phyloP scores from a whole-genome alignment of 2,888 invertebrate genomes.

The Drosophila melanosoma region DNA sequence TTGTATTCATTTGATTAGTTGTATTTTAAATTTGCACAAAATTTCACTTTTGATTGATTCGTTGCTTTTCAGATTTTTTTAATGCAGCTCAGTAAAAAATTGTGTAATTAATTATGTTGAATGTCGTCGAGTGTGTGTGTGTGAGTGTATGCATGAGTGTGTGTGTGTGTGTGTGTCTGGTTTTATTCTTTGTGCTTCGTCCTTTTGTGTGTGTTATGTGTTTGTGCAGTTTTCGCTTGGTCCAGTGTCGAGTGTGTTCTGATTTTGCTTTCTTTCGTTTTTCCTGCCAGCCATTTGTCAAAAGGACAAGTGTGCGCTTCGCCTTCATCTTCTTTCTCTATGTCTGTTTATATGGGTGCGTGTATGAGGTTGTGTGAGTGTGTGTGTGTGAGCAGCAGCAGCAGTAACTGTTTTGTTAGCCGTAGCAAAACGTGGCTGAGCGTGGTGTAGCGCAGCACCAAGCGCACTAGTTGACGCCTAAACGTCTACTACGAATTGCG shows the following conservation, averaged over 20 bases:
- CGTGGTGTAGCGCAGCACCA: slow-evolving; percentile 85
- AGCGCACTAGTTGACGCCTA: slow-evolving; percentile 86
- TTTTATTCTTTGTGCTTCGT: slow-evolving; percentile 41
- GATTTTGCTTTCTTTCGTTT: slow-evolving; percentile 65
- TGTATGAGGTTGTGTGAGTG: slow-evolving; percentile 4
- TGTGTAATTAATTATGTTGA: slow-evolving; percentile 46
- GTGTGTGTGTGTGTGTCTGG: slow-evolving; percentile 9
- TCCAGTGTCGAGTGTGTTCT: slow-evolving; percentile 63
- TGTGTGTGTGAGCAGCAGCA: slow-evolving; percentile 21
- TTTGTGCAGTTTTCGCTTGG: slow-evolving; percentile 46
- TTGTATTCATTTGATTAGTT: slow-evolving; percentile 23
- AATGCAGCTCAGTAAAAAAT: slow-evolving; percentile 36
- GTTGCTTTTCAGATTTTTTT: slow-evolving; percentile 10
- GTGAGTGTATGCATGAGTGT: background rate
- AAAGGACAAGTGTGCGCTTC: slow-evolving; percentile 23
- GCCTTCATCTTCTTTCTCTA: background rate
- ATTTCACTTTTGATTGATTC: slow-evolving; percentile 63
- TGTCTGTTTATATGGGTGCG: slow-evolving; percentile 5
- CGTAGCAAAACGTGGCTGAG: slow-evolving; percentile 51
- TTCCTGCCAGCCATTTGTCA: slow-evolving; percentile 51
- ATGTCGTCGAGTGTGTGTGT: background rate
- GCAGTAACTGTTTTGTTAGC: slow-evolving; percentile 41
- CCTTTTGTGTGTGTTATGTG: slow-evolving; percentile 1
- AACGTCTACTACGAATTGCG: slow-evolving; percentile 86
- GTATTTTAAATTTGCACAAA: slow-evolving; percentile 44